phyloP scores from a whole-genome alignment of 2,888 invertebrate species.

The Mesochorus sp. region DNA sequence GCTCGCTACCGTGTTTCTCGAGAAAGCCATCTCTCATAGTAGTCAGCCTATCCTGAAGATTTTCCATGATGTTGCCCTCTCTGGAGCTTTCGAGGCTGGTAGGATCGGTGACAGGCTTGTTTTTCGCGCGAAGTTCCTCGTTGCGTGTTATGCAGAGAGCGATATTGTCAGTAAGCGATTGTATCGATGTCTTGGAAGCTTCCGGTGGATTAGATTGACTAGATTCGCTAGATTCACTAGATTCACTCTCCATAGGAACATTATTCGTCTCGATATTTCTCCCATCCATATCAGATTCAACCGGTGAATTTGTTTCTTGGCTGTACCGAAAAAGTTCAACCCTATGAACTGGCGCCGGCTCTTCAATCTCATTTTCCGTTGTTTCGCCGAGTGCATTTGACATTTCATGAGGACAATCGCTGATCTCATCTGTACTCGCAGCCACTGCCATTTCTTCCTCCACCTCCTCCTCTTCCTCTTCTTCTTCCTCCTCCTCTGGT shows the following conservation, averaged over 20 bases:
- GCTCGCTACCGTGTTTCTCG: conserved; percentile 84
- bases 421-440: background rate
- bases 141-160: conserved; percentile 65
- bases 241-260: conserved; percentile 75
- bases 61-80: conserved; percentile 78
- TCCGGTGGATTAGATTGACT: conserved; percentile 69
- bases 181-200: conserved; percentile 70
- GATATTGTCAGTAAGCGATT: conserved; percentile 72
- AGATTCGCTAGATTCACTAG: conserved; percentile 74
- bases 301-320: conserved; percentile 42
- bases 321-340: conserved; percentile 25
- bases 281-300: conserved; percentile 49
- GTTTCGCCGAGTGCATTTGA: conserved; percentile 37
- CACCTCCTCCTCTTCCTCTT: no score
- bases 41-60: conserved; percentile 81
- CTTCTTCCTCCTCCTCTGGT: conserved; percentile 43
- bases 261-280: conserved; percentile 60
- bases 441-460: no score
- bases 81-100: conserved; percentile 66
- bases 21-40: conserved; percentile 85
- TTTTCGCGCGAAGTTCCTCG: conserved; percentile 61
- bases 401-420: conserved; percentile 21
- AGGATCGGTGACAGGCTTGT: conserved; percentile 61
- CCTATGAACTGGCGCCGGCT: conserved; percentile 52
- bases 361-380: conserved; percentile 62